Evolutionary conservation across 1,140 invertebrate species (phyloP).

Genomic region (Micrasema minimum): DNA sequence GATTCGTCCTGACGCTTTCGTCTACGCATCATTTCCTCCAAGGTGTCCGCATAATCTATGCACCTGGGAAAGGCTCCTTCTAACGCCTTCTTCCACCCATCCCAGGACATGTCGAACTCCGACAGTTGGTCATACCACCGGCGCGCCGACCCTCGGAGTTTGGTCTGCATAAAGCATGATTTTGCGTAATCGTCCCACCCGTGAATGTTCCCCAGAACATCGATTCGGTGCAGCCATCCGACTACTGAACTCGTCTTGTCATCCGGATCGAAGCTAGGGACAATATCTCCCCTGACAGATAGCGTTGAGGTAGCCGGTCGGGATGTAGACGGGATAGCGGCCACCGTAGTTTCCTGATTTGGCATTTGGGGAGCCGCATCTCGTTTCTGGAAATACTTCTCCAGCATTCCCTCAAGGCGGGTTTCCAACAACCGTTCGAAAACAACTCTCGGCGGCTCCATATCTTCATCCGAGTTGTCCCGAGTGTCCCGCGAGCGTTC

Average conservation of each 20-base stretch:
- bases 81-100: neutral
- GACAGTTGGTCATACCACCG: neutral
- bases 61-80: neutral
- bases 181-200: neutral
- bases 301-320: too few species aligned
- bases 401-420: neutral
- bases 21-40: too few species aligned
- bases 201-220: neutral
- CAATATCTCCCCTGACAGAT: neutral
- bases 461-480: neutral
- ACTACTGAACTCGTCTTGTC: neutral
- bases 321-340: neutral
- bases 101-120: neutral
- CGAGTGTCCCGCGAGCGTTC: too few species aligned
- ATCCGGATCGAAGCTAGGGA: neutral
- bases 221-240: neutral
- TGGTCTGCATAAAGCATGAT: neutral
- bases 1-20: too few species aligned
- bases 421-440: conserved; percentile 2
- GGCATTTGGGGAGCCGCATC: neutral
- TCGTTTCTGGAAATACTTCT: neutral
- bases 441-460: neutral
- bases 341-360: neutral
- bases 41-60: neutral
- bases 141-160: neutral